These are phyloP conservation scores for Polyergus mexicanus DNA, from an alignment of 1,140 invertebrate genomes.

Conservation along the genomic window DNA sequence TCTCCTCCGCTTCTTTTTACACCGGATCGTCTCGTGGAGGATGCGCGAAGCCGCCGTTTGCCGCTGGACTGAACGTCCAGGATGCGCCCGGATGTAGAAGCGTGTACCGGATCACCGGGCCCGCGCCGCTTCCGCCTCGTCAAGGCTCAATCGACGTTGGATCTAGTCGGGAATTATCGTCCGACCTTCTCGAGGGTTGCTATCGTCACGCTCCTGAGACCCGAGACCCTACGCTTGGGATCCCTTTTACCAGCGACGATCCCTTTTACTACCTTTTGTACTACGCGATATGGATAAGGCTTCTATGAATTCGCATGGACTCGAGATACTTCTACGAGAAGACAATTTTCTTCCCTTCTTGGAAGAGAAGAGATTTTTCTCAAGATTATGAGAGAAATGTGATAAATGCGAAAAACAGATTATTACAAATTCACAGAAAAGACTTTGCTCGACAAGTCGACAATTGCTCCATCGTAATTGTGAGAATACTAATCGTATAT, in stretches of 20 bases:
- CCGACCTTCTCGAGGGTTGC: conserved; percentile 75
- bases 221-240: conserved; percentile 43
- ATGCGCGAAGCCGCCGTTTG: conserved; percentile 69
- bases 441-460: not conserved
- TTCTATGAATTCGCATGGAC: not conserved
- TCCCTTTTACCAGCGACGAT: not conserved
- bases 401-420: not conserved
- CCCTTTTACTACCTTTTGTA: not conserved
- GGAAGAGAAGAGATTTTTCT: not conserved
- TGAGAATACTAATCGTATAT: not conserved
- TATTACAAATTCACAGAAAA: not conserved
- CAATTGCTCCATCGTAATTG: not conserved
- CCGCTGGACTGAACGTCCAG: conserved; percentile 50
- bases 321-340: not conserved
- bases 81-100: conserved; percentile 24
- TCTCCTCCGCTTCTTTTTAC: conserved; percentile 11
- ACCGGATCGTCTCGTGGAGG: conserved; percentile 34
- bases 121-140: conserved; percentile 78
- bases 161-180: conserved; percentile 81
- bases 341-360: not conserved
- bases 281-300: not conserved
- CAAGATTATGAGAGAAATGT: not conserved
- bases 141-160: conserved; percentile 80
- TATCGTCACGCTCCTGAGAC: conserved; percentile 65
- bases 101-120: conserved; percentile 75